A percentile compares a stretch with the other conserved stretches of the same genome.
Evolutionary conservation across 2,113 vertebrate genomes (phyloP).

Genomic region (Pionites leucogaster): DNA sequence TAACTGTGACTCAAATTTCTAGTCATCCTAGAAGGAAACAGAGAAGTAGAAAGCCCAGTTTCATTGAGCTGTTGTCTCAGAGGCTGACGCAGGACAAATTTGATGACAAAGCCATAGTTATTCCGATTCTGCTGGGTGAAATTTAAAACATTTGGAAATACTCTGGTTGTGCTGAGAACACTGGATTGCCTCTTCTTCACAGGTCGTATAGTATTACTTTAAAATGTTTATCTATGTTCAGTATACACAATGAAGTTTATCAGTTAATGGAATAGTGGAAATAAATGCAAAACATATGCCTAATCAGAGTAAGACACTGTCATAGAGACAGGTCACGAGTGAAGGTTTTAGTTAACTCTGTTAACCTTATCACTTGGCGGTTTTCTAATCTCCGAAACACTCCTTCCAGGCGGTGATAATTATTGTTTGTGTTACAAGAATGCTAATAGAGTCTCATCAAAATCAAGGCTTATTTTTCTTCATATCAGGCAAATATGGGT

Average conservation of each 20-base stretch:
- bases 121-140: constrained; percentile 5
- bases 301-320: neutral
- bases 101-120: neutral
- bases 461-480: neutral
- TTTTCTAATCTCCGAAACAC: neutral
- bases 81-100: constrained; percentile 26
- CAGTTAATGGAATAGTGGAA: constrained; percentile 5
- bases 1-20: constrained; percentile 52
- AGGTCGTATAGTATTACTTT: neutral
- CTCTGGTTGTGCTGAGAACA: neutral
- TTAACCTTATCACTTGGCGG: neutral
- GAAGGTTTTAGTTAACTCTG: neutral
- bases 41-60: constrained; percentile 31
- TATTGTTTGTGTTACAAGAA: neutral
- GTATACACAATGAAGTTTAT: neutral
- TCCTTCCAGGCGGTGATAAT: neutral
- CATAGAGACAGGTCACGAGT: neutral
- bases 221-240: neutral
- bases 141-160: constrained; percentile 36
- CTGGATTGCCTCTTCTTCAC: neutral
- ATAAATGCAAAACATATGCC: constrained; percentile 34
- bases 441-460: neutral
- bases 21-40: constrained; percentile 48
- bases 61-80: neutral
- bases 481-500: neutral